A percentile compares a stretch with the other conserved stretches of the same genome.
These are phyloP conservation scores for Leptodactylus fuscus DNA, from an alignment of 2,113 vertebrate species.

Conservation along the genomic window DNA sequence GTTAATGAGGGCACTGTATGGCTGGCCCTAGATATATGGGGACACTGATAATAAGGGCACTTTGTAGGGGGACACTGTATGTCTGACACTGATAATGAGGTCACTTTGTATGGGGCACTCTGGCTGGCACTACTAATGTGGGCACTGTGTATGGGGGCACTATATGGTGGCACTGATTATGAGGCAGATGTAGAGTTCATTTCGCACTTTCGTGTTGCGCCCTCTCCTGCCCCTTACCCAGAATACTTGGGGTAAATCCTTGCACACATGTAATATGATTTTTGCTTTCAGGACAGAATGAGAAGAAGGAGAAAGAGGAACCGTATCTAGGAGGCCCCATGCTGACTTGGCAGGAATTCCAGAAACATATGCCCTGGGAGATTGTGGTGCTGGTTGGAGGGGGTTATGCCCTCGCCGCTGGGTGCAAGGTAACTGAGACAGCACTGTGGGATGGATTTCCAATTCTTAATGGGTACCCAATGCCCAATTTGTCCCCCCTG, in stretches of 20 bases:
- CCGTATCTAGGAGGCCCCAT: constrained; percentile 81
- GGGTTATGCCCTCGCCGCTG: constrained; percentile 95
- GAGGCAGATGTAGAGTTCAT: too few relatives aligned
- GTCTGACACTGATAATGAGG: neutral
- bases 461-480: too few relatives aligned
- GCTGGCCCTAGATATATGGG: too few relatives aligned
- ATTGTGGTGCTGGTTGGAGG: constrained; percentile 97
- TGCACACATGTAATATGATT: neutral
- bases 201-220: too few relatives aligned
- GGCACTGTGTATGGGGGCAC: neutral
- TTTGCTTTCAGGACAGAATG: constrained; percentile 60
- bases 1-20: too few relatives aligned
- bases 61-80: neutral
- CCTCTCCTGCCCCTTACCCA: neutral
- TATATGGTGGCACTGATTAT: neutral
- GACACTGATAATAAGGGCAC: too few relatives aligned
- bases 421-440: constrained; percentile 86
- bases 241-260: too few relatives aligned
- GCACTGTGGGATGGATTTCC: too few relatives aligned
- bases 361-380: constrained; percentile 98
- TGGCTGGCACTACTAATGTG: neutral
- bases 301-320: constrained; percentile 63
- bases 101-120: neutral
- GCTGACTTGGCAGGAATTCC: constrained; percentile 98
- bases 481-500: too few relatives aligned